Conservation (phyloP, 2,888 invertebrate genomes). For the Hermodice carunculata region DNA sequence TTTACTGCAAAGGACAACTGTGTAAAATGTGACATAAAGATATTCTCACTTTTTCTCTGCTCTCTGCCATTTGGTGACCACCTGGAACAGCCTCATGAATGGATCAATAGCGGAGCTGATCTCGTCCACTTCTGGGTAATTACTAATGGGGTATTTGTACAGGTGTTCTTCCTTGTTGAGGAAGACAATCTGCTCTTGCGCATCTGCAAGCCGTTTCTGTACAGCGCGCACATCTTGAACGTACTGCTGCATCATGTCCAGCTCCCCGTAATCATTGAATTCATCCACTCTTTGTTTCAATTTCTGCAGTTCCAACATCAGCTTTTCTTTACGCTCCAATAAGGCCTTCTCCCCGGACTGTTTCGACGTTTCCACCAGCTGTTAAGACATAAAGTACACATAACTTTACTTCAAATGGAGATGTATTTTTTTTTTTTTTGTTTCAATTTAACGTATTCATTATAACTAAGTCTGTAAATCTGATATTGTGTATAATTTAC, state of each 20-base stretch:
- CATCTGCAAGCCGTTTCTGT: conserved; percentile 80
- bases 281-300: conserved; percentile 82
- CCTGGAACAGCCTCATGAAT: conserved; percentile 72
- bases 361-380: conserved; percentile 84
- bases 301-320: conserved; percentile 80
- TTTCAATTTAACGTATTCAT: too few relatives aligned
- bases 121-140: conserved; percentile 84
- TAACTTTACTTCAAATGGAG: too few relatives aligned
- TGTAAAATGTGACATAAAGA: not conserved
- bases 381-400: too few relatives aligned
- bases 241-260: conserved; percentile 83
- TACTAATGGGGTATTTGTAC: conserved; percentile 84
- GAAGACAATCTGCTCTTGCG: conserved; percentile 84
- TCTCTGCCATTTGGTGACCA: conserved; percentile 82
- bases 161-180: conserved; percentile 91
- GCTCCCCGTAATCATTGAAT: conserved; percentile 87
- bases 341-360: conserved; percentile 87
- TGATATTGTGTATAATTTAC: too few relatives aligned
- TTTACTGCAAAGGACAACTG: not conserved
- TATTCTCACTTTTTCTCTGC: conserved; percentile 77
- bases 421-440: too few relatives aligned
- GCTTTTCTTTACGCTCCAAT: conserved; percentile 77
- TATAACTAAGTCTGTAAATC: too few relatives aligned
- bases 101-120: conserved; percentile 77
- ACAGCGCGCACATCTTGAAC: conserved; percentile 81